Conservation (phyloP, 1,140 invertebrate genomes). For the Drosophila parvula region DNA sequence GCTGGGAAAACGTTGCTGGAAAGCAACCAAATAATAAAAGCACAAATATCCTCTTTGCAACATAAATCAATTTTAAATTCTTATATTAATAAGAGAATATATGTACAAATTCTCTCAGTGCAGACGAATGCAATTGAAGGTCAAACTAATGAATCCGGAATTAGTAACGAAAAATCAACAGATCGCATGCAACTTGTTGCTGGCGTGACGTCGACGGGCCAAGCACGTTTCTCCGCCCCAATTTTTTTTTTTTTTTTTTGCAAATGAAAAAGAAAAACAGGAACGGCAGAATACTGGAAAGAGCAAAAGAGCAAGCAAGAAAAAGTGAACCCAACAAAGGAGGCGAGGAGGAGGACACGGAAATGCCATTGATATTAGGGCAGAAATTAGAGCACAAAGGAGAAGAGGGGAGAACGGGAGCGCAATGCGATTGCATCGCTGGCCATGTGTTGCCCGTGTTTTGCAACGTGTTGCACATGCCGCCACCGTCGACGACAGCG, state of each 20-base stretch:
- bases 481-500: neutral
- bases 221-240: constrained; percentile 9
- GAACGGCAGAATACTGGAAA: neutral
- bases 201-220: constrained; percentile 2
- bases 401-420: neutral
- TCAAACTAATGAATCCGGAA: constrained; percentile 2
- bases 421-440: constrained; percentile 17
- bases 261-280: constrained; percentile 1
- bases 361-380: constrained; percentile 11
- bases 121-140: constrained; percentile 2
- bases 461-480: constrained; percentile 73
- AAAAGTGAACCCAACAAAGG: neutral
- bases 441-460: constrained; percentile 40
- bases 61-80: too few species aligned
- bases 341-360: constrained; percentile 4
- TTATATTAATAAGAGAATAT: neutral
- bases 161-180: constrained; percentile 2
- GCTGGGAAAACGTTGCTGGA: neutral
- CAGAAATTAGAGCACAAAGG: constrained; percentile 18
- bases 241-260: neutral
- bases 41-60: too few species aligned
- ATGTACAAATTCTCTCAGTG: neutral
- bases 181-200: constrained; percentile 10
- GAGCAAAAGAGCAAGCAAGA: constrained; percentile 1
- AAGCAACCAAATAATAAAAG: neutral